Conservation (phyloP, 1,140 invertebrate genomes). For the Drosophila kepulauana region DNA sequence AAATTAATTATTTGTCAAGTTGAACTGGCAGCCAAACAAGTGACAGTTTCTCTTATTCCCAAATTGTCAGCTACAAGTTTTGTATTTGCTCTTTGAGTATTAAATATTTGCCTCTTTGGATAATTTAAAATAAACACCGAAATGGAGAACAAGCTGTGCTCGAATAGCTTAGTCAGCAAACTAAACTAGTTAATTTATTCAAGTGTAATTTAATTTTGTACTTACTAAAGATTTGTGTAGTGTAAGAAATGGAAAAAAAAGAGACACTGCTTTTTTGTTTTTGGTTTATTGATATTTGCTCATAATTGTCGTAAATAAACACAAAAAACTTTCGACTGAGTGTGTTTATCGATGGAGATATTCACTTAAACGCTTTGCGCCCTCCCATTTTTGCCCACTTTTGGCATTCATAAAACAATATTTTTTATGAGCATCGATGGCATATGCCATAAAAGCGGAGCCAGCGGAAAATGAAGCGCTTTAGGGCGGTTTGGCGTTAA, state of each 20-base stretch:
- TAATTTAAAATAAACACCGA: neutral
- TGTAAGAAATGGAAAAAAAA: too few relatives aligned
- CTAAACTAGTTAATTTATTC: too few relatives aligned
- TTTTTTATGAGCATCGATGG: constrained; percentile 70
- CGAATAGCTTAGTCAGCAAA: too few relatives aligned
- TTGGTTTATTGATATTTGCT: constrained; percentile 41
- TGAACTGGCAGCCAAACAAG: constrained; percentile 38
- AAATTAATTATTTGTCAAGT: constrained; percentile 52
- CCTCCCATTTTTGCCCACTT: constrained; percentile 11
- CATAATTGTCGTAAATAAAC: constrained; percentile 48
- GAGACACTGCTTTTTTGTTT: neutral
- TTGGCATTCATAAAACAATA: constrained; percentile 63
- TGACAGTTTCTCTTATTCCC: constrained; percentile 21
- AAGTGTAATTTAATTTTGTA: too few relatives aligned
- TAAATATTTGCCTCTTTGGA: neutral
- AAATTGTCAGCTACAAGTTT: constrained; percentile 22
- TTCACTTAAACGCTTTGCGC: constrained; percentile 29
- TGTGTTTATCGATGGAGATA: constrained; percentile 62
- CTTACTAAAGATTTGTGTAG: too few relatives aligned
- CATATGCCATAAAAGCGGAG: constrained; percentile 71
- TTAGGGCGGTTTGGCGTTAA: constrained; percentile 52
- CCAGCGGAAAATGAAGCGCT: constrained; percentile 52
- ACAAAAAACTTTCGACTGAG: constrained; percentile 54
- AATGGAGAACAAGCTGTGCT: too few relatives aligned
- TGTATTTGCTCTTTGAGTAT: neutral